Percentiles rank a stretch among this genome's conserved stretches.
Evolutionary conservation across 2,888 invertebrate species (phyloP).

Genomic region (Drosophila phalerata): DNA sequence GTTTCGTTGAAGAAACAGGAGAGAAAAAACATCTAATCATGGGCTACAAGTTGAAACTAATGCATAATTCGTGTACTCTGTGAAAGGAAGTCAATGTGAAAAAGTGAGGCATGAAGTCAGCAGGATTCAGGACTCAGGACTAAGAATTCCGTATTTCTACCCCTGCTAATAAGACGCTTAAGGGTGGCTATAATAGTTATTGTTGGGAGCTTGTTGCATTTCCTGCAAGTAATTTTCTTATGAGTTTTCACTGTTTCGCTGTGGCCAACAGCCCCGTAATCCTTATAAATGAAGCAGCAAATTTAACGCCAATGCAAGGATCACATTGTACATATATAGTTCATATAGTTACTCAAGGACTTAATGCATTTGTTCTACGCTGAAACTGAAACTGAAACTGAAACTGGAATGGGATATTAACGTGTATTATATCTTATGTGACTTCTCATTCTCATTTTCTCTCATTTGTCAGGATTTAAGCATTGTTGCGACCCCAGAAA

Average conservation of each 20-base stretch:
- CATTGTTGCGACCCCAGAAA: slow-evolving; percentile 35
- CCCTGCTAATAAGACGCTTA: slow-evolving; percentile 44
- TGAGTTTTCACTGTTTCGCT: slow-evolving; percentile 70
- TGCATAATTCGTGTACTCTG: slow-evolving; percentile 73
- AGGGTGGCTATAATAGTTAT: slow-evolving; percentile 44
- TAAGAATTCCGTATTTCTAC: slow-evolving; percentile 24
- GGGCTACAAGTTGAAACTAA: slow-evolving; percentile 68
- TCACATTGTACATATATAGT: slow-evolving; percentile 24
- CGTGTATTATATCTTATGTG: slow-evolving; percentile 71
- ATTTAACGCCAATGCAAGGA: slow-evolving; percentile 72
- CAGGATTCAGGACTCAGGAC: slow-evolving; percentile 18
- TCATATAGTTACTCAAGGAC: slow-evolving; percentile 53
- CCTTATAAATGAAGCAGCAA: slow-evolving; percentile 83
- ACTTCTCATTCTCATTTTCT: slow-evolving; percentile 51
- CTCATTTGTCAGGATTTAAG: slow-evolving; percentile 77
- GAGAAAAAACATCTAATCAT: slow-evolving; percentile 63
- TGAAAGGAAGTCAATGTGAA: slow-evolving; percentile 49
- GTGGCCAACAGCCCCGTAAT: slow-evolving; percentile 50
- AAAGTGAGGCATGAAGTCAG: slow-evolving; percentile 45
- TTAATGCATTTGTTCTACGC: slow-evolving; percentile 64
- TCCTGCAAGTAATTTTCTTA: slow-evolving; percentile 79
- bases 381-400: background rate
- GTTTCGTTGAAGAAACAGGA: background rate
- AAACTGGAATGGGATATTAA: slow-evolving; percentile 46
- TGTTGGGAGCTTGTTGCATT: slow-evolving; percentile 68